Evolutionary conservation across 2,888 invertebrate species (phyloP), one percentile per base, ranked within the genome.

Genomic region (Rotaria macrura): DNA sequence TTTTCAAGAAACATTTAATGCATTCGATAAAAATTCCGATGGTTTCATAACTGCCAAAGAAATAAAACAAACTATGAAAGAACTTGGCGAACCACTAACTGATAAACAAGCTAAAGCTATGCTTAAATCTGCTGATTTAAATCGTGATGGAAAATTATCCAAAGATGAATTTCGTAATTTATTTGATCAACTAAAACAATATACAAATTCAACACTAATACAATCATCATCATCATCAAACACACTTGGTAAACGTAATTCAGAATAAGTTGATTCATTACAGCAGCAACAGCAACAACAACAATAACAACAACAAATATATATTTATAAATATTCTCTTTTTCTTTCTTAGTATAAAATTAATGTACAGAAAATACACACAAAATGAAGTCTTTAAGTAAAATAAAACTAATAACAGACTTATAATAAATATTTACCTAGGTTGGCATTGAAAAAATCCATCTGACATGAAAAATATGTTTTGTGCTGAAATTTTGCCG

Each of bases 1-100:
- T 79, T 43, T 79, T 79, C 43, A 79, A n/a, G 79, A 79, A 79
- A 79, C 79, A 79, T 79, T 79, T n/a, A 43, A n/a, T 43, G 79
- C 79, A 79, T 79, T 79, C 14, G 79, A 79, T 43, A 79, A 43
- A 79, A 79, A 79, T n/a, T n/a, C 25, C 20, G 57, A 55, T 52
- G 43, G 43, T 25, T 79, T 12, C 5, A 79, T 79, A 23, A 79
- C 25, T 5, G 79, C 79, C 4, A 43, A 79, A 79, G 79, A 79
- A 79, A 43, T 79, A 7, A 43, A 43, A 25, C 9, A 43, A n/a
- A 79, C 79, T 25, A 79, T 79, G 79, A 40, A 79, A 79, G 25
- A 43, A n/a, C 43, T 79, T 23, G 79, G 79, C 4, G 79, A 79
- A 79, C 23, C 10, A 23, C 43, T 79, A 79, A 79, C 79, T 12